Evolutionary conservation across 2,113 vertebrate species (phyloP).

Genomic region (Diadophis punctatus): DNA sequence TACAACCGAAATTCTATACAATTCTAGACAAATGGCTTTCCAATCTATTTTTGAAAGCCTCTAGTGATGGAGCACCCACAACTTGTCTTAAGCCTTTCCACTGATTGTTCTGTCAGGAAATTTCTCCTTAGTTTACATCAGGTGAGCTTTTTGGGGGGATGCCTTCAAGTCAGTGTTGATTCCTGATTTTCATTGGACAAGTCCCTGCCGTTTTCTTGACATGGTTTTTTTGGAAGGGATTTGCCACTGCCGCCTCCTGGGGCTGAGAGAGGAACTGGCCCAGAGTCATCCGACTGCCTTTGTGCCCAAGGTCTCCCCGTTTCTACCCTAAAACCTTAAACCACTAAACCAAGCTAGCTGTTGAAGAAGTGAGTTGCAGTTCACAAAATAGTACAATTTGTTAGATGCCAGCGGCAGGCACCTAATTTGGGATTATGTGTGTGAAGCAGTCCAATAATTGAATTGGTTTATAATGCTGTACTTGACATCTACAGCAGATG

Average conservation of each 20-base stretch:
- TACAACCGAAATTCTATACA: no score
- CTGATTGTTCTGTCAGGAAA: no score
- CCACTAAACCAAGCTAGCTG: not conserved
- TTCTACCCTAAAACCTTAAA: not conserved
- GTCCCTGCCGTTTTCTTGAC: no score
- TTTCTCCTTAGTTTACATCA: not conserved
- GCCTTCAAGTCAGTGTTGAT: not conserved
- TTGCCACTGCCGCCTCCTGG: not conserved
- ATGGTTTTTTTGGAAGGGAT: not conserved
- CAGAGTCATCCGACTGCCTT: not conserved
- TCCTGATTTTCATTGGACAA: not conserved
- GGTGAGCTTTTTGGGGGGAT: not conserved
- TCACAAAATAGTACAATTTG: not conserved
- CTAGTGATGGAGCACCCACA: no score
- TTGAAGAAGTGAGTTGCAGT: not conserved
- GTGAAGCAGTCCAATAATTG: not conserved
- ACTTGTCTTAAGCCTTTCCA: no score
- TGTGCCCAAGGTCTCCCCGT: not conserved
- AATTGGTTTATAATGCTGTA: not conserved
- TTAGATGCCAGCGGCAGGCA: not conserved
- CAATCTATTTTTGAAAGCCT: no score
- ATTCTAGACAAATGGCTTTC: no score
- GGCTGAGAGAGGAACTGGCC: not conserved
- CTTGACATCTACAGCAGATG: conserved; percentile 12
- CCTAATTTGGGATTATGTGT: not conserved